Base-by-base conservation (phyloP, 2,888 invertebrate genomes). In the Eurytoma californica region DNA sequence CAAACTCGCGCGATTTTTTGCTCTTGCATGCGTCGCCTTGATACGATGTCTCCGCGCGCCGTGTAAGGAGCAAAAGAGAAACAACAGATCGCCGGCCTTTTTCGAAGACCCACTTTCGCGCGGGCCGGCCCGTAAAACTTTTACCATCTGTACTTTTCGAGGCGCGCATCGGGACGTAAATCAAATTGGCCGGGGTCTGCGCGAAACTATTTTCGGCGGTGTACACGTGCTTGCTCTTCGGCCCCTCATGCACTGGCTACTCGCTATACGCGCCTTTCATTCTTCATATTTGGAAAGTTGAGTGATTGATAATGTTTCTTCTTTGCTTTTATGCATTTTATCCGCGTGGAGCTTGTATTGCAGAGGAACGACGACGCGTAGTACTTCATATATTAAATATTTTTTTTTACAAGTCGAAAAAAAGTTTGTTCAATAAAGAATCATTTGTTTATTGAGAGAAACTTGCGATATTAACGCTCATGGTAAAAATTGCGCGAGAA, bases 21-120 rank as follows among this genome's bases (percentile, higher is more conserved):
- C 49, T n/a, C n/a, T 20, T 18, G 5, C 57, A 9, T 7, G 7
- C 47, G 2, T 12, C 4, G n/a, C 30, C 28, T 16, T 16, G 70
- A 47, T 30, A 53, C 49, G 68, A 72, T 39, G 51, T 49, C 53
- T 60, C 16, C 18, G 63, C 30, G 65, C 49, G 76, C 14, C n/a
- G 47, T 0, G 55, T 7, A 30, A 55, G 9, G 55, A 24, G 70
- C 2, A 20, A 14, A 28, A 65, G 65, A 2, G 20, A 61, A 30
- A 51, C 5, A 69, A 18, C 61, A 16, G 14, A 49, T 24, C 5
- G 47, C 3, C 9, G 28, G 51, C 72, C 65, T 72, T 60, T 77
- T 66, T 77, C 14, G 77, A 53, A 77, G 77, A 72, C 72, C 55
- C 47, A 67, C 72, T 72, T 72, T 72, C 60, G 55, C 69, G 30